These are phyloP conservation scores for Thaumetopoea pityocampa DNA, from an alignment of 1,140 invertebrate species.

Conservation along the genomic window DNA sequence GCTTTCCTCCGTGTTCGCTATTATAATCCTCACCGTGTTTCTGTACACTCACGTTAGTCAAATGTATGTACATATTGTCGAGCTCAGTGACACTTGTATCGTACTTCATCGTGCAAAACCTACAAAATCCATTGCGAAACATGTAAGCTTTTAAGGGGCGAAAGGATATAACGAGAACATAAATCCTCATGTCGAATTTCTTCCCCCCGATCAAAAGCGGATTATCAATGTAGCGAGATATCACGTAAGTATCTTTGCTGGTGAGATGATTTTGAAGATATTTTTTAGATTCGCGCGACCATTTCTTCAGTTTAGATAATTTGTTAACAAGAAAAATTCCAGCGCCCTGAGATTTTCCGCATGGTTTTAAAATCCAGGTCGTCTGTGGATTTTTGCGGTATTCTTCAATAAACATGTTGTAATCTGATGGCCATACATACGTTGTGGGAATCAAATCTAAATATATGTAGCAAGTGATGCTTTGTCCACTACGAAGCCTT, in stretches of 20 bases:
- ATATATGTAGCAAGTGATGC: conserved; percentile 86
- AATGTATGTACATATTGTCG: conserved; percentile 89
- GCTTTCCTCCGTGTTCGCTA: conserved; percentile 93
- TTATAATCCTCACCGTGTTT: conserved; percentile 94
- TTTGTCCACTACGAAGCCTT: conserved; percentile 77
- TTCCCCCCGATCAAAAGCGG: conserved; percentile 91
- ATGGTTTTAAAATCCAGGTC: conserved; percentile 93
- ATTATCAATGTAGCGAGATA: conserved; percentile 91
- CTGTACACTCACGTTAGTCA: conserved; percentile 93
- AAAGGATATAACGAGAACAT: conserved; percentile 90
- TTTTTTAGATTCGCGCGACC: conserved; percentile 87
- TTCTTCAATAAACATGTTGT: conserved; percentile 97
- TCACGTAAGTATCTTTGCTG: conserved; percentile 90
- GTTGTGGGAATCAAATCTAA: conserved; percentile 95
- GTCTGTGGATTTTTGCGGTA: conserved; percentile 94
- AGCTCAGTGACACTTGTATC: conserved; percentile 85
- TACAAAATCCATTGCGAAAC: conserved; percentile 87
- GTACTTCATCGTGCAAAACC: conserved; percentile 89
- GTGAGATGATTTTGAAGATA: conserved; percentile 35
- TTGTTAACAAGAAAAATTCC: conserved; percentile 94
- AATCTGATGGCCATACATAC: conserved; percentile 95
- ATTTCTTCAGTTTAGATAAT: conserved; percentile 90
- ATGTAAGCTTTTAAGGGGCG: conserved; percentile 89
- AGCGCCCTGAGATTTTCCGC: conserved; percentile 78
- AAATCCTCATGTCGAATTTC: conserved; percentile 90